Percentiles rank a stretch among this genome's conserved stretches.
Conservation (phyloP, 2,113 vertebrate species). For the Odontesthes bonariensis region DNA sequence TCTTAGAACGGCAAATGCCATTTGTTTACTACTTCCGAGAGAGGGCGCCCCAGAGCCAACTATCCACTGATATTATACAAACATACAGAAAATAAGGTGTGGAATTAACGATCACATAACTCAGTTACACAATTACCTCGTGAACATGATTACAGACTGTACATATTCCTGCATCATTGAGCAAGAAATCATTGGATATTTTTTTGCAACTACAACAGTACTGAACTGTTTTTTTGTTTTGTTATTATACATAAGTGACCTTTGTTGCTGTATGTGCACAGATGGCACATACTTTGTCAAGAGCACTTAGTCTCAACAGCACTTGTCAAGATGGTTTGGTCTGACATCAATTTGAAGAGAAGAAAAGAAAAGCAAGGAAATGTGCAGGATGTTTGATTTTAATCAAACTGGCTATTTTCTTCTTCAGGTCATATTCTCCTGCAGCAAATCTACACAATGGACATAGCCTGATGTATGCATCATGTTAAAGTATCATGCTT, state of each 20-base stretch:
- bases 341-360: constrained; percentile 9
- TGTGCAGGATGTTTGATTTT: background rate
- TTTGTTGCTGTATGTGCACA: background rate
- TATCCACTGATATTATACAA: no score
- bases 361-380: background rate
- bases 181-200: no score
- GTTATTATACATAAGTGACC: no score
- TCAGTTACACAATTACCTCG: no score
- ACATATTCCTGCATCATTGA: no score
- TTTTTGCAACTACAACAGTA: no score
- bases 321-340: constrained; percentile 28
- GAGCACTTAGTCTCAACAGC: constrained; percentile 17
- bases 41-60: no score
- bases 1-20: no score
- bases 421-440: constrained; percentile 5
- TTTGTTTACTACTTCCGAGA: no score
- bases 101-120: no score
- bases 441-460: background rate
- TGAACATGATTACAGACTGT: no score
- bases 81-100: no score
- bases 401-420: background rate
- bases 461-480: background rate
- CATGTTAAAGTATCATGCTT: background rate
- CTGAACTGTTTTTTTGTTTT: background rate
- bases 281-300: constrained; percentile 34